Conservation (phyloP, 2,888 invertebrate species). For the Pseudococcus longispinus region DNA sequence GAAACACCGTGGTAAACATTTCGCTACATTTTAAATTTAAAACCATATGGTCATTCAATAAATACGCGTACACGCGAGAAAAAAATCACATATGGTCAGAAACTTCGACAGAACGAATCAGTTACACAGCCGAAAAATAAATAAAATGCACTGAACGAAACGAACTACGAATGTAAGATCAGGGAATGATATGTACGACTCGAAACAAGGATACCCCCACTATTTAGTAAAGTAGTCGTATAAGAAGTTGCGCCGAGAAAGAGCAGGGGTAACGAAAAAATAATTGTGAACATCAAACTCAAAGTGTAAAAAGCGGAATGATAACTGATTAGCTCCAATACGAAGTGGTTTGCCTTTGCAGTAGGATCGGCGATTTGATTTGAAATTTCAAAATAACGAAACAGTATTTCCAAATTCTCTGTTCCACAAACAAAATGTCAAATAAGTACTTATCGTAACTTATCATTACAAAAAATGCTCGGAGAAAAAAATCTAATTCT, state of each 20-base stretch:
- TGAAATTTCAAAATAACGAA: no score
- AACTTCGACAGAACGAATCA: not conserved
- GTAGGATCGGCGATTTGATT: no score
- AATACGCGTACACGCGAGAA: not conserved
- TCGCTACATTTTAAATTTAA: not conserved
- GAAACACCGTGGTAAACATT: not conserved
- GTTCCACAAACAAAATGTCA: no score
- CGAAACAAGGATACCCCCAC: not conserved
- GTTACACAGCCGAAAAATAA: not conserved
- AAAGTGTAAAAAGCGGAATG: no score
- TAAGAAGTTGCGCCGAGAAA: not conserved
- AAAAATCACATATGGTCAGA: conserved; percentile 35
- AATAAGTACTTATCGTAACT: no score
- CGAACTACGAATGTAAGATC: not conserved
- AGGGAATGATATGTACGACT: not conserved
- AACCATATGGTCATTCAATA: not conserved
- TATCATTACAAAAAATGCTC: no score
- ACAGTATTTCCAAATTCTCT: no score
- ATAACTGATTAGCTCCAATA: no score
- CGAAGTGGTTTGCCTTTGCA: no score
- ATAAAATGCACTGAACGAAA: not conserved
- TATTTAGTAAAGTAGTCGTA: not conserved
- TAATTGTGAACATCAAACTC: no score
- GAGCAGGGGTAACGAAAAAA: no score
- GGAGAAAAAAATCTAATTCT: no score